A percentile compares a stretch with the other conserved stretches of the same genome.
Evolutionary conservation across 2,797 vertebrate species (phyloP).

Genomic region (Sparus aurata): DNA sequence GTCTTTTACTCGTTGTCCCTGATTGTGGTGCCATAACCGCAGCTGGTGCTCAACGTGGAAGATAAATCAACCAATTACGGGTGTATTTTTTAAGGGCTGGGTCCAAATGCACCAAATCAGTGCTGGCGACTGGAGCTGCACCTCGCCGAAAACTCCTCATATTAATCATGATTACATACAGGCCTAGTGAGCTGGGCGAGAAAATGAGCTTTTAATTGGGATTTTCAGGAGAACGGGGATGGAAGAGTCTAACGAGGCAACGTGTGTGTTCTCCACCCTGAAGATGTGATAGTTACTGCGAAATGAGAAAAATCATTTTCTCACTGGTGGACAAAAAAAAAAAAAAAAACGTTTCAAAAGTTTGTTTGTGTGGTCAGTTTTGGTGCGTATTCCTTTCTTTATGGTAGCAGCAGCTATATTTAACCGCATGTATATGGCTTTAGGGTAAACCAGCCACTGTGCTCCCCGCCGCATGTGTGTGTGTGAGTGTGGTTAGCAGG

Average conservation of each 20-base stretch:
- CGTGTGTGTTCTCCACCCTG: constrained; percentile 39
- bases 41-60: constrained; percentile 75
- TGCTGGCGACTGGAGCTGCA: constrained; percentile 46
- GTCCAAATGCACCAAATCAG: constrained; percentile 73
- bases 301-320: neutral
- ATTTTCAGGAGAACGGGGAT: constrained; percentile 50
- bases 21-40: constrained; percentile 66
- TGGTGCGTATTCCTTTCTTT: constrained; percentile 8
- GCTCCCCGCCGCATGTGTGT: constrained; percentile 21
- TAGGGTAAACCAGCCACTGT: constrained; percentile 32
- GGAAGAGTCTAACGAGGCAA: constrained; percentile 2
- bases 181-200: constrained; percentile 54
- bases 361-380: constrained; percentile 37
- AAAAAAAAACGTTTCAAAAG: neutral
- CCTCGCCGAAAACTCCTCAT: constrained; percentile 50
- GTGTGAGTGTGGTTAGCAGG: constrained; percentile 62
- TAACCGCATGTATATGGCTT: constrained; percentile 52
- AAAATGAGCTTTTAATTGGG: constrained; percentile 76
- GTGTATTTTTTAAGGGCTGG: constrained; percentile 73
- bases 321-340: neutral
- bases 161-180: constrained; percentile 82
- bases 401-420: constrained; percentile 39
- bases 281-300: constrained; percentile 21
- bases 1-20: constrained; percentile 18
- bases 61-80: constrained; percentile 81